Percentiles rank a stretch among this genome's conserved stretches.
These are phyloP conservation scores for Hystrix brachyura DNA, from an alignment of 2,113 vertebrate species.

Conservation along the genomic window DNA sequence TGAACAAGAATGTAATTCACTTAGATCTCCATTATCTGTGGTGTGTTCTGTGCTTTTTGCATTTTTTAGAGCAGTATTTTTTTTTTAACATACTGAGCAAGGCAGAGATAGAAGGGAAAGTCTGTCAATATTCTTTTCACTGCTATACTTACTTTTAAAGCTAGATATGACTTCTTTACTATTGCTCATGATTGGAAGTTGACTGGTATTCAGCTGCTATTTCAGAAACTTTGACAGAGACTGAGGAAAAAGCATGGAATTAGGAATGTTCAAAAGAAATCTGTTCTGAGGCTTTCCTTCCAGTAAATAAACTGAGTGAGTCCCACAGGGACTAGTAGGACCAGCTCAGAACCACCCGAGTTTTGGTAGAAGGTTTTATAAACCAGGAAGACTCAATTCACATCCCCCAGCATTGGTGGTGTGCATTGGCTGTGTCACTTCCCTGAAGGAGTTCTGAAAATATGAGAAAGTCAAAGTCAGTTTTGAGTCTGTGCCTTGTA, in stretches of 20 bases:
- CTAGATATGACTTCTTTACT: neutral
- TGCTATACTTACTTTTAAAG: neutral
- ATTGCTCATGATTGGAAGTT: conserved; percentile 31
- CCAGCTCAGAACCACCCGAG: neutral
- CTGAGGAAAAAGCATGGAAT: neutral
- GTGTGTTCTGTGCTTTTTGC: neutral
- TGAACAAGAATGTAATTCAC: conserved; percentile 44
- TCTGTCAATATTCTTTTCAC: neutral
- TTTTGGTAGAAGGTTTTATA: neutral
- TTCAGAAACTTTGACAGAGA: conserved; percentile 33
- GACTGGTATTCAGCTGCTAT: neutral
- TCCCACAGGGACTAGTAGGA: neutral
- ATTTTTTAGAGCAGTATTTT: conserved; percentile 35
- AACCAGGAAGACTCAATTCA: neutral
- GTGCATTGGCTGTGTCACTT: neutral
- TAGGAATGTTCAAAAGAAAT: neutral
- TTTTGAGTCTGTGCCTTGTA: conserved; percentile 23
- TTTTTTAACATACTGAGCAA: neutral
- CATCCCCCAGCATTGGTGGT: neutral
- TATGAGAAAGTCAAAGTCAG: neutral
- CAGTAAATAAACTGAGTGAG: conserved; percentile 10
- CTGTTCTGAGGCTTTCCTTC: neutral
- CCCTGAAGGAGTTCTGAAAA: conserved; percentile 16
- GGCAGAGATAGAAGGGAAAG: neutral
- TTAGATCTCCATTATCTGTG: conserved; percentile 34